Evolutionary conservation across 2,797 vertebrate genomes (phyloP), one percentile per base, ranked within the genome.

Genomic region (Megaceryle alcyon): DNA sequence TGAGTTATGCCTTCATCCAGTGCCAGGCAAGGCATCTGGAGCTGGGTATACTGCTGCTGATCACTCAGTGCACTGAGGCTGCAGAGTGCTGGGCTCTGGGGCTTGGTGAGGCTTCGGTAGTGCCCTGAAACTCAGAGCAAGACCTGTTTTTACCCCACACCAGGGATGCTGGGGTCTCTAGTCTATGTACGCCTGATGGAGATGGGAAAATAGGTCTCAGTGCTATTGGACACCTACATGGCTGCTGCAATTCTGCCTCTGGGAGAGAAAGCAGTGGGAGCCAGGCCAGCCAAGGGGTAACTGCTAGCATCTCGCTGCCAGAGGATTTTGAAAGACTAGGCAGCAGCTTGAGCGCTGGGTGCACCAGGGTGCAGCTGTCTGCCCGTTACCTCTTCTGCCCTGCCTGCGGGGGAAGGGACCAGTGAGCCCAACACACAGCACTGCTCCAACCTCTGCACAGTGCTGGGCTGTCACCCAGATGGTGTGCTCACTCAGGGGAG

Each of bases 361-460:
- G 44, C n/a, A 51, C 23, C 21, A 7, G 18, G n/a, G 51, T n/a
- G 51, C 60, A 0, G 3, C 41, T 69, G 72, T 15, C 56, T 73
- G 61, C 49, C 63, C 0, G 4, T 44, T 22, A 21, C n/a, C 39
- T 37, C 37, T 53, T 43, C 46, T 69, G 70, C 60, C 59, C 59
- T 71, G n/a, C 25, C 70, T 13, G 6, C 46, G 60, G 59, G 53
- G 64, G 41, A 60, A 26, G 51, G 64, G 33, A 54, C 33, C 0
- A 1, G 33, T 8, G 26, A 85, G 46, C 46, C 28, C 17, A 17
- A 7, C 57, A 11, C 15, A 9, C 44, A 59, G 19, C 69, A 35
- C 68, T 0, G 7, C 63, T 64, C 29, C 1, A 10, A 10, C n/a
- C 46, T 12, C 25, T 21, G 41, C 54, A 15, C 0, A 1, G 41